Evolutionary conservation across 2,113 vertebrate genomes (phyloP).

Genomic region (Shinisaurus crocodilurus): DNA sequence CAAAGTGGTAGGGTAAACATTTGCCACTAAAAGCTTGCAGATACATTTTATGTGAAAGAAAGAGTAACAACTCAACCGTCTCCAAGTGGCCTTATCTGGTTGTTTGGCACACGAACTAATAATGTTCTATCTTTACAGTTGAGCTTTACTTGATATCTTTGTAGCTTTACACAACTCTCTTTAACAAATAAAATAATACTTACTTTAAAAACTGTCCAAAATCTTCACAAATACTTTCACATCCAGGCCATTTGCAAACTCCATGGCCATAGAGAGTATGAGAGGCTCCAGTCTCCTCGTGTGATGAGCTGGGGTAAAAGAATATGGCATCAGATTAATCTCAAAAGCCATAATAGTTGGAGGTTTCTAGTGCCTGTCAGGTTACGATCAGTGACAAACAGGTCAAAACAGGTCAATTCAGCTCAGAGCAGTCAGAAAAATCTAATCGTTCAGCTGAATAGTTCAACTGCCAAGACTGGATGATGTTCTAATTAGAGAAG

Average conservation of each 20-base stretch:
- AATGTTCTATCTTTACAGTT: constrained; percentile 29
- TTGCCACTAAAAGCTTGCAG: constrained; percentile 50
- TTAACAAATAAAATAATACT: constrained; percentile 66
- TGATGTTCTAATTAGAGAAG: constrained; percentile 88
- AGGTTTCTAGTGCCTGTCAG: constrained; percentile 84
- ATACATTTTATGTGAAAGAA: constrained; percentile 59
- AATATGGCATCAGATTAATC: constrained; percentile 80
- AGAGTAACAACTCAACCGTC: constrained; percentile 50
- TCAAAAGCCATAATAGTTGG: constrained; percentile 81
- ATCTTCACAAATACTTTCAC: constrained; percentile 98
- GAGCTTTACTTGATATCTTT: constrained; percentile 43
- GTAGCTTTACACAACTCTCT: constrained; percentile 17
- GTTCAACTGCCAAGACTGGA: constrained; percentile 87
- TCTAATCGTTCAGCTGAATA: constrained; percentile 86
- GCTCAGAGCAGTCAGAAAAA: constrained; percentile 86
- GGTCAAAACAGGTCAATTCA: constrained; percentile 87
- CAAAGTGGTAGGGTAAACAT: constrained; percentile 56
- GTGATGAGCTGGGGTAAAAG: constrained; percentile 88
- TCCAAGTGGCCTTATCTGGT: constrained; percentile 55
- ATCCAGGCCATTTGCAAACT: constrained; percentile 99
- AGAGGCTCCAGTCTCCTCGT: constrained; percentile 94
- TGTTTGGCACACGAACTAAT: constrained; percentile 51
- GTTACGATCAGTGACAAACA: constrained; percentile 85
- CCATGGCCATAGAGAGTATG: constrained; percentile 98
- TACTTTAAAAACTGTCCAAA: constrained; percentile 99